phyloP scores from a whole-genome alignment of 2,888 invertebrate species.

The Amaurobius ferox region DNA sequence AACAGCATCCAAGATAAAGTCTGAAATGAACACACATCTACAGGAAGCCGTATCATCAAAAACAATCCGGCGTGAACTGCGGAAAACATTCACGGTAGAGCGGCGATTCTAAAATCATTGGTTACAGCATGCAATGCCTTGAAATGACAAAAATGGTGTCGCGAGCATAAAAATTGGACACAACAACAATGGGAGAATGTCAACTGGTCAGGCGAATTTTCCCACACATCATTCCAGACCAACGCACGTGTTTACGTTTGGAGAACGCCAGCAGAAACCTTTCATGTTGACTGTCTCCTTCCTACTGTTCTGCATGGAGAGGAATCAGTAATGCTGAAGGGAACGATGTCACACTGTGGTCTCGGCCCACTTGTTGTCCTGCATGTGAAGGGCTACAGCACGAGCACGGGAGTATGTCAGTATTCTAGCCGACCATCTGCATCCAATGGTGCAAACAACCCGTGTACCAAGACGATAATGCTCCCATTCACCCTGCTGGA shows the following conservation, averaged over 20 bases:
- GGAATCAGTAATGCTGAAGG: not conserved
- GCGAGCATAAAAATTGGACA: slow-evolving; percentile 19
- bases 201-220: slow-evolving; percentile 23
- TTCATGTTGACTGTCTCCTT: not conserved
- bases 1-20: not conserved
- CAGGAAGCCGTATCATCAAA: slow-evolving; percentile 13
- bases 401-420: not conserved
- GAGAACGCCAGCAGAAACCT: slow-evolving; percentile 11
- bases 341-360: not conserved
- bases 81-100: not conserved
- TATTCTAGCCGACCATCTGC: slow-evolving; percentile 1
- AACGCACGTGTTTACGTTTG: slow-evolving; percentile 23
- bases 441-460: not conserved
- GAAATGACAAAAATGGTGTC: slow-evolving; percentile 13
- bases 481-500: not conserved
- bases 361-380: slow-evolving; percentile 1
- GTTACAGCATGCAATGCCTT: too few species aligned
- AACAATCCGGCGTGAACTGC: slow-evolving; percentile 17
- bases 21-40: slow-evolving; percentile 19
- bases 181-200: slow-evolving; percentile 7
- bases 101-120: too few species aligned
- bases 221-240: not conserved
- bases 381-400: not conserved
- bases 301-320: slow-evolving; percentile 10
- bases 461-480: not conserved